A percentile compares a stretch with the other conserved stretches of the same genome.
Conservation (phyloP, 2,888 invertebrate species). For the Anodontia alba region DNA sequence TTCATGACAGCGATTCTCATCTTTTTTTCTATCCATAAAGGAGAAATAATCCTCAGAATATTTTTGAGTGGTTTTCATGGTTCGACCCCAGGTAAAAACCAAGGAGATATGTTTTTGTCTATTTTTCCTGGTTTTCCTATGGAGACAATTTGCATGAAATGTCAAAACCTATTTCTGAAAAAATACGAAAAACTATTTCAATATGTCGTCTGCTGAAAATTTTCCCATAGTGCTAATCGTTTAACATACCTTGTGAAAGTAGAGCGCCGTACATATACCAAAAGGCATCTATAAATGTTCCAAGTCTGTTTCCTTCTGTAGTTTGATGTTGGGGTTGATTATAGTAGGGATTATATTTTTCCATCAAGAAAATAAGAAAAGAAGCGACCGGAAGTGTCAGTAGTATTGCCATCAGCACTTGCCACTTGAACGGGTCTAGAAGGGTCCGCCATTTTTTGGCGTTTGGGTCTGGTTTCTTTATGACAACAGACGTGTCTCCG, state of each 20-base stretch:
- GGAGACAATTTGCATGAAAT: too few species aligned
- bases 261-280: slow-evolving; percentile 69
- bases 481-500: slow-evolving; percentile 65
- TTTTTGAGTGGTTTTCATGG: too few species aligned
- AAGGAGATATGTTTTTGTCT: too few species aligned
- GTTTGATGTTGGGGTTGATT: slow-evolving; percentile 26
- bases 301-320: slow-evolving; percentile 20
- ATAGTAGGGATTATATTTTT: slow-evolving; percentile 68
- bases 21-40: too few species aligned
- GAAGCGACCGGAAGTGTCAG: slow-evolving; percentile 59
- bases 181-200: too few species aligned
- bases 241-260: slow-evolving; percentile 63
- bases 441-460: slow-evolving; percentile 63
- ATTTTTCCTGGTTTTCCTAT: too few species aligned
- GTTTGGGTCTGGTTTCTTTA: slow-evolving; percentile 68
- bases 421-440: slow-evolving; percentile 64
- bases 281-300: slow-evolving; percentile 82
- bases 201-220: too few species aligned
- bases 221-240: too few species aligned
- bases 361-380: slow-evolving; percentile 64
- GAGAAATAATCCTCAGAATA: too few species aligned
- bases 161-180: too few species aligned
- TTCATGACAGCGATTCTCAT: too few species aligned
- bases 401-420: slow-evolving; percentile 49
- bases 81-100: too few species aligned